A percentile compares a stretch with the other conserved stretches of the same genome.
Evolutionary conservation across 2,113 vertebrate species (phyloP).

Genomic region (Siniperca knerii): DNA sequence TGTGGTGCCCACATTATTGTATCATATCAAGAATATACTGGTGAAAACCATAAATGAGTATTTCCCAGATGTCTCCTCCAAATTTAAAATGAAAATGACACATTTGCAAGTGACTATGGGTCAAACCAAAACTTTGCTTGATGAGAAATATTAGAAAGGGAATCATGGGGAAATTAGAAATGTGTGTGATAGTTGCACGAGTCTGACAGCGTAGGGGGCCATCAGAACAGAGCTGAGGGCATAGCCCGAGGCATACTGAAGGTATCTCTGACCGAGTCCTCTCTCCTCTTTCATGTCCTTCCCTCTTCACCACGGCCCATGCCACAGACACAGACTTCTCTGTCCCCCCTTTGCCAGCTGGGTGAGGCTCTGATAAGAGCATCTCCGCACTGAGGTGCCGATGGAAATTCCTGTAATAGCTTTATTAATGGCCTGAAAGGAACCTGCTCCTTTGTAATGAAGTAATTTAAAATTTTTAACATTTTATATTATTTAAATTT

Average conservation of each 20-base stretch:
- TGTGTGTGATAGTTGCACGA: constrained; percentile 46
- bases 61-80: not conserved
- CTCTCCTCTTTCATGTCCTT: constrained; percentile 64
- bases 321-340: constrained; percentile 52
- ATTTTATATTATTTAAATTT: constrained; percentile 38
- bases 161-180: constrained; percentile 38
- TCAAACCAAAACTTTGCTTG: constrained; percentile 22
- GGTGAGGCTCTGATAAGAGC: constrained; percentile 49
- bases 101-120: not conserved
- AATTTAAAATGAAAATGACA: not conserved
- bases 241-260: constrained; percentile 59
- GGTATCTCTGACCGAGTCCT: constrained; percentile 58
- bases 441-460: constrained; percentile 28
- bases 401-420: constrained; percentile 49
- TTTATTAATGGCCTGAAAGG: constrained; percentile 64
- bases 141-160: constrained; percentile 14
- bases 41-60: not conserved
- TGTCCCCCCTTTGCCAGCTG: constrained; percentile 38
- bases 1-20: not conserved
- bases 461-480: constrained; percentile 33
- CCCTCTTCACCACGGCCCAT: constrained; percentile 21
- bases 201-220: constrained; percentile 32
- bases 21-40: not conserved
- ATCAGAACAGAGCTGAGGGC: constrained; percentile 54
- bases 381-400: constrained; percentile 36